phyloP scores from a whole-genome alignment of 2,797 vertebrate species.

The Alauda arvensis region DNA sequence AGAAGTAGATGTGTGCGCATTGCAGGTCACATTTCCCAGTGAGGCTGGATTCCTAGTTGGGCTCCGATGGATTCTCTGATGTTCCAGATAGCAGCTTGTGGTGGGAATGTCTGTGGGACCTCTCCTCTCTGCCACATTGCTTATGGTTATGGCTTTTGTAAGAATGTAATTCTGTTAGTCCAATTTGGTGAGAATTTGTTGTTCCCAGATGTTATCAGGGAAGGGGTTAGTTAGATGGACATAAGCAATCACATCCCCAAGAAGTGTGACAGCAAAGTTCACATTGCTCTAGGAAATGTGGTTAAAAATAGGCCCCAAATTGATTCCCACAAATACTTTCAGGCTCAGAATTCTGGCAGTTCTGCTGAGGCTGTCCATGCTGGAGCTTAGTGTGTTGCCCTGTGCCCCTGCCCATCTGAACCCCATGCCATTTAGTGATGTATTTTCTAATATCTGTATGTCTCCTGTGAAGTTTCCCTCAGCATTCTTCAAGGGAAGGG shows the following conservation, averaged over 20 bases:
- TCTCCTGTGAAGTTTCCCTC: constrained; percentile 82
- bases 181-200: not conserved
- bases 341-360: not conserved
- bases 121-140: not conserved
- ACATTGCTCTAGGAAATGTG: not conserved
- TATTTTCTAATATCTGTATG: not conserved
- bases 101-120: not conserved
- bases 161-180: not conserved
- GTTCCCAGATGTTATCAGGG: not conserved
- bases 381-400: not conserved
- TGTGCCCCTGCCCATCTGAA: not conserved
- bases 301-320: not conserved
- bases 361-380: not conserved
- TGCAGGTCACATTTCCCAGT: not conserved
- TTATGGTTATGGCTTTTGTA: not conserved
- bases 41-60: not conserved
- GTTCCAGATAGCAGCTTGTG: not conserved
- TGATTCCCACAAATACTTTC: not conserved
- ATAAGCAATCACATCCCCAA: not conserved
- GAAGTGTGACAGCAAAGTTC: not conserved
- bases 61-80: fast-evolving
- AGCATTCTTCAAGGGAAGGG: constrained; percentile 92
- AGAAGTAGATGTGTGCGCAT: not conserved
- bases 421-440: not conserved
- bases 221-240: not conserved